Conservation (phyloP, 2,888 invertebrate species). For the Sarcophaga caerulescens region DNA sequence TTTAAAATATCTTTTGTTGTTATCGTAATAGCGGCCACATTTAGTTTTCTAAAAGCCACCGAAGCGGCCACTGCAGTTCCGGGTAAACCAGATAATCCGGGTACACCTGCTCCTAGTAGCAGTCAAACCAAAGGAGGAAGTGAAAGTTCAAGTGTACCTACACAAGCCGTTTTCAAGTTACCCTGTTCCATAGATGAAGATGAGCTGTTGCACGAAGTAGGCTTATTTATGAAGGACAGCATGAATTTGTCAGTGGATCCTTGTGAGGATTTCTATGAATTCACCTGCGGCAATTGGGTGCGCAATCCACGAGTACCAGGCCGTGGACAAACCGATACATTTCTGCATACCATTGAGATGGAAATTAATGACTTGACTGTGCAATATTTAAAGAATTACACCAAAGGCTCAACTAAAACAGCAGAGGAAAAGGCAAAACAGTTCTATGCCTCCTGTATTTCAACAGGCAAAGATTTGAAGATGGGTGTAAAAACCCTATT, state of each 20-base stretch:
- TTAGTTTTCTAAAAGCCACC: neutral
- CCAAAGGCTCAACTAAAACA: conserved; percentile 56
- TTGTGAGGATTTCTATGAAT: conserved; percentile 77
- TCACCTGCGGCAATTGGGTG: conserved; percentile 77
- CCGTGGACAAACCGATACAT: conserved; percentile 72
- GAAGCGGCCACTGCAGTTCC: conserved; percentile 66
- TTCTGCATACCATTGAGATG: conserved; percentile 74
- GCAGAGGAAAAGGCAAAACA: conserved; percentile 75
- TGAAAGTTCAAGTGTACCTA: neutral
- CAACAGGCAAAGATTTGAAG: conserved; percentile 72
- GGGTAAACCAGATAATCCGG: neutral
- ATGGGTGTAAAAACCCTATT: conserved; percentile 70
- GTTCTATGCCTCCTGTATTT: conserved; percentile 74
- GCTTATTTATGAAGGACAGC: conserved; percentile 73
- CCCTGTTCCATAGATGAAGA: conserved; percentile 70
- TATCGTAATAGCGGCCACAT: neutral
- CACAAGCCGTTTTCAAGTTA: conserved; percentile 69
- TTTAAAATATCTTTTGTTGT: neutral
- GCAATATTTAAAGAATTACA: conserved; percentile 72
- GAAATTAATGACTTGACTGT: conserved; percentile 73
- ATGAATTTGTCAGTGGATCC: conserved; percentile 77
- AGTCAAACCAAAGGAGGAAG: neutral
- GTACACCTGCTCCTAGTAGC: neutral
- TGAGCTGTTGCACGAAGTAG: conserved; percentile 75
- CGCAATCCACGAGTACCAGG: conserved; percentile 71